Evolutionary conservation across 1,140 invertebrate species (phyloP).

Genomic region (Ericerus pela): DNA sequence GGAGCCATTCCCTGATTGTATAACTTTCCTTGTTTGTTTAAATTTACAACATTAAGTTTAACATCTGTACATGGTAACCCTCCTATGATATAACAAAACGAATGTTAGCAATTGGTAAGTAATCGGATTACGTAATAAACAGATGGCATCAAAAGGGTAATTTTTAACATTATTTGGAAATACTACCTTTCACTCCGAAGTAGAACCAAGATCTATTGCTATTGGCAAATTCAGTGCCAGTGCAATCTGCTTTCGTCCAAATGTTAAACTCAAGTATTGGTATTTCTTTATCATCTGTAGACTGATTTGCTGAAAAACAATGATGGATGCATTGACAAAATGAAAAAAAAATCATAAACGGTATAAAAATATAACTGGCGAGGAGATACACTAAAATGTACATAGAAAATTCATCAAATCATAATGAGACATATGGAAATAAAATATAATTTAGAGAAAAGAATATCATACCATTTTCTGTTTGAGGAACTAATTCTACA

Average conservation of each 20-base stretch:
- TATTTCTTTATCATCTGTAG: constrained; percentile 36
- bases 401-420: too few relatives aligned
- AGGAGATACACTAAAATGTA: background rate
- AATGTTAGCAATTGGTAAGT: background rate
- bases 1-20: constrained; percentile 83
- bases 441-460: background rate
- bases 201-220: constrained; percentile 87
- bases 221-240: constrained; percentile 76
- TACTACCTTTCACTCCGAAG: constrained; percentile 57
- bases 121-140: background rate
- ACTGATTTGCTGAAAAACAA: constrained; percentile 23
- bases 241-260: constrained; percentile 80
- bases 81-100: constrained; percentile 29
- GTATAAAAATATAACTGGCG: background rate
- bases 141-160: background rate
- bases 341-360: background rate
- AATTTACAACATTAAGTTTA: constrained; percentile 69
- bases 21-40: constrained; percentile 79
- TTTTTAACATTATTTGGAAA: constrained; percentile 3
- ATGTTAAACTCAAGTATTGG: constrained; percentile 62
- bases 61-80: constrained; percentile 40
- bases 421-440: too few relatives aligned
- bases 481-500: constrained; percentile 46
- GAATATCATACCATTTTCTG: constrained; percentile 8
- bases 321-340: constrained; percentile 8